Conservation (phyloP, 2,797 vertebrate species). For the Zenarchopterus dispar region DNA sequence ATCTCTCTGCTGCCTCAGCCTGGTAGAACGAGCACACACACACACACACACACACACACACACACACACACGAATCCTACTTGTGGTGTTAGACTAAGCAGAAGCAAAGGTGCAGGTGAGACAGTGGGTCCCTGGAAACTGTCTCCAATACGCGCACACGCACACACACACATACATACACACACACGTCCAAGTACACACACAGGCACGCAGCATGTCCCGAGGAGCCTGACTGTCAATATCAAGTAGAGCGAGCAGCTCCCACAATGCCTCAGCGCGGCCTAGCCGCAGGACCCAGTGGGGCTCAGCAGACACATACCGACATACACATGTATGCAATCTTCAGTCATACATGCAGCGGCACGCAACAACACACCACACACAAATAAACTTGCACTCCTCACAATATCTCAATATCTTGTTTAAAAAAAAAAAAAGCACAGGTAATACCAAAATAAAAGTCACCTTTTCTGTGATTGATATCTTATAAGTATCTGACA, state of each 20-base stretch:
- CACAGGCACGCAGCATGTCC: slow-evolving; percentile 64
- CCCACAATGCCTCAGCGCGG: slow-evolving; percentile 79
- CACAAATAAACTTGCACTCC: slow-evolving; percentile 25
- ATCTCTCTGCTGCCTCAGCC: slow-evolving; percentile 56
- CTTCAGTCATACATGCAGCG: slow-evolving; percentile 35
- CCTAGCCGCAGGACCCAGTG: slow-evolving; percentile 70
- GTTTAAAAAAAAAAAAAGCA: slow-evolving; percentile 5
- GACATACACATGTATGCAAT: slow-evolving; percentile 43
- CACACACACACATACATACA: slow-evolving; percentile 15
- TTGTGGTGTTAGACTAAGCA: slow-evolving; percentile 78
- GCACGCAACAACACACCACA: slow-evolving; percentile 36
- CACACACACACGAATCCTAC: slow-evolving; percentile 51
- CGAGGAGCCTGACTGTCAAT: slow-evolving; percentile 80
- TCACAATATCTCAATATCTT: slow-evolving; percentile 46
- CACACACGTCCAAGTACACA: slow-evolving; percentile 30
- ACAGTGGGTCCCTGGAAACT: slow-evolving; percentile 73
- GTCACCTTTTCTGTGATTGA: too few species aligned
- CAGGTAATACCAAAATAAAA: too few species aligned
- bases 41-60: slow-evolving; percentile 32
- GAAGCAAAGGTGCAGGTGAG: slow-evolving; percentile 83
- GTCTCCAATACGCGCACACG: slow-evolving; percentile 34
- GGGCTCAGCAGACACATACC: slow-evolving; percentile 67
- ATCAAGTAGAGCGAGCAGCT: slow-evolving; percentile 78
- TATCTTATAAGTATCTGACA: too few species aligned
- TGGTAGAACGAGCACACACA: slow-evolving; percentile 40